Conservation (phyloP, 2,113 vertebrate genomes). For the Fregata magnificens region DNA sequence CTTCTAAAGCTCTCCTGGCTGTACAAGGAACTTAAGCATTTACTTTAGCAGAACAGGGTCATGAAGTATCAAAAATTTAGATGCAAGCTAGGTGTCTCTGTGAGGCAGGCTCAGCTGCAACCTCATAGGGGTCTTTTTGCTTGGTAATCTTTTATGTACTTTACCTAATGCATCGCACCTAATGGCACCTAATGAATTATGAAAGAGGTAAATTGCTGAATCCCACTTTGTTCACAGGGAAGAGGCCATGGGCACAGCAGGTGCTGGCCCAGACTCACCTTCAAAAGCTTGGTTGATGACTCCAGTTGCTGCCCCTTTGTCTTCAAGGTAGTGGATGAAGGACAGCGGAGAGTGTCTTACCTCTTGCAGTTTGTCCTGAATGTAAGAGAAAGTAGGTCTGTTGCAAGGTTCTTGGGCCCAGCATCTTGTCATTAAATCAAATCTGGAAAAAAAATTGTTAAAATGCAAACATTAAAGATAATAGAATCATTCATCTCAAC, state of each 20-base stretch:
- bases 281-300: slow-evolving; percentile 70
- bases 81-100: not conserved
- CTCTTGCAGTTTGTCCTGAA: slow-evolving; percentile 68
- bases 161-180: not conserved
- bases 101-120: not conserved
- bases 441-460: slow-evolving; percentile 27
- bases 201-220: not conserved
- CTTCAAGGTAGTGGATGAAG: not conserved
- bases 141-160: not conserved
- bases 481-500: not conserved
- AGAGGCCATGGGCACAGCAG: not conserved
- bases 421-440: slow-evolving; percentile 68
- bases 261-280: slow-evolving; percentile 40
- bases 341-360: slow-evolving; percentile 42
- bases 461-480: not conserved
- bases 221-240: not conserved
- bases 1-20: not conserved
- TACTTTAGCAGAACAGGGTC: rapidly evolving
- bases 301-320: not conserved
- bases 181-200: not conserved
- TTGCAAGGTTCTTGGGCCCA: slow-evolving; percentile 71
- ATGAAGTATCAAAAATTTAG: not conserved
- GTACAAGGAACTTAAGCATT: not conserved
- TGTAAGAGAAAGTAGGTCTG: slow-evolving; percentile 65
- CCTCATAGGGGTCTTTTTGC: not conserved